These are phyloP conservation scores for Ellobium chinense DNA, from an alignment of 2,888 invertebrate genomes.

Conservation along the genomic window DNA sequence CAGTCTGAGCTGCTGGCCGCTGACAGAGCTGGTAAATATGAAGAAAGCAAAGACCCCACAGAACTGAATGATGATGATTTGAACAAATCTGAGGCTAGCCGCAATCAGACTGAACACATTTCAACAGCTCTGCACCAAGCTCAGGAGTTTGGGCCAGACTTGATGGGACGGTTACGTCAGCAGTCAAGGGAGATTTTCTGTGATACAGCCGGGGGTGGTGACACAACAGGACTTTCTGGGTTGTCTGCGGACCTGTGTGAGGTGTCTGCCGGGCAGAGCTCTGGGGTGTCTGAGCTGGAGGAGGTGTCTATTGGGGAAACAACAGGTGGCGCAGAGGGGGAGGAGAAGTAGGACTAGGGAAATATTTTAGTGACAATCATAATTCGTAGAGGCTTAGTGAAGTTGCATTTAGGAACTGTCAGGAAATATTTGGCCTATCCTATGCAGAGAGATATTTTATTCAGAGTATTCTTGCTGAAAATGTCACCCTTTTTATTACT, in stretches of 20 bases:
- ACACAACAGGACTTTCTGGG: neutral
- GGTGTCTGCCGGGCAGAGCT: no score
- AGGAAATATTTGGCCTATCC: no score
- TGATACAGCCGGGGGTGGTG: neutral
- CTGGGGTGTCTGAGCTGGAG: constrained; percentile 13
- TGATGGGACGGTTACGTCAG: constrained; percentile 1
- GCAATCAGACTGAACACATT: neutral
- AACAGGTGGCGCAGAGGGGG: neutral
- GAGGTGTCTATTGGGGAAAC: constrained; percentile 20
- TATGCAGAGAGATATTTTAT: no score
- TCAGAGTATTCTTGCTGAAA: no score
- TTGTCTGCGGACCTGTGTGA: no score
- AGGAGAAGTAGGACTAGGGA: no score
- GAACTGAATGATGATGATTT: neutral
- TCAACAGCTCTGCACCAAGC: neutral
- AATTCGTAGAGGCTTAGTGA: no score
- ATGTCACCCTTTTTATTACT: no score
- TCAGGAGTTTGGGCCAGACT: neutral
- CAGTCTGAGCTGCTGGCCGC: no score
- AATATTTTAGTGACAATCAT: no score
- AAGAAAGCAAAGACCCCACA: neutral
- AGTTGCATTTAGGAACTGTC: no score
- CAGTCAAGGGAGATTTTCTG: constrained; percentile 24
- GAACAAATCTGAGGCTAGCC: neutral
- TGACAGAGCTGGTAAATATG: neutral